A percentile compares a stretch with the other conserved stretches of the same genome.
Evolutionary conservation across 2,797 vertebrate genomes (phyloP).

Genomic region (Poecilia velifera): DNA sequence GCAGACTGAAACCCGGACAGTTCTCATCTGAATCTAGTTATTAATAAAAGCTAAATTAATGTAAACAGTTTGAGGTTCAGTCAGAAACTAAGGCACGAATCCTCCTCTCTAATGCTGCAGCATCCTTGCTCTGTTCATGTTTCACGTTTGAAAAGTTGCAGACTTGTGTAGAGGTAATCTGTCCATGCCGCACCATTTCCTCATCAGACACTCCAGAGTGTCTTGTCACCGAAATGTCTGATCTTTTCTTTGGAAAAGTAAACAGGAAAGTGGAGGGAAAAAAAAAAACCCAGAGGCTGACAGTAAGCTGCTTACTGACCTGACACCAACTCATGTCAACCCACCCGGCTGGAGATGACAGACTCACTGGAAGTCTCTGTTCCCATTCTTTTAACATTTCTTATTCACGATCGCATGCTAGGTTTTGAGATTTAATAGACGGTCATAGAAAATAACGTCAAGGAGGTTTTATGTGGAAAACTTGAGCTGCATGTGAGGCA

Average conservation of each 20-base stretch:
- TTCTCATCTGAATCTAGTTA: not conserved
- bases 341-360: constrained; percentile 3
- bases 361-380: not conserved
- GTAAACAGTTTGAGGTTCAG: not conserved
- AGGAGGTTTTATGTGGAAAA: not conserved
- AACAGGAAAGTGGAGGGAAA: not conserved
- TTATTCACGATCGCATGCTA: not conserved
- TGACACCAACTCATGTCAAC: constrained; percentile 7
- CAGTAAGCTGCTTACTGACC: constrained; percentile 7
- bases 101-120: too few relatives aligned
- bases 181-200: not conserved
- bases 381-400: not conserved
- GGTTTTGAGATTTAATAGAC: not conserved
- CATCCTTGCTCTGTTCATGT: not conserved
- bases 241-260: not conserved
- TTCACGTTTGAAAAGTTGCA: not conserved
- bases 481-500: not conserved
- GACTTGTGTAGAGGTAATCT: not conserved
- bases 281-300: not conserved
- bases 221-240: not conserved
- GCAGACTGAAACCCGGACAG: not conserved
- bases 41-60: not conserved
- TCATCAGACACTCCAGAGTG: constrained; percentile 6
- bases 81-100: not conserved
- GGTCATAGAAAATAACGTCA: not conserved